Evolutionary conservation across 2,888 invertebrate genomes (phyloP).

Genomic region (Sphaerophoria rueppellii): DNA sequence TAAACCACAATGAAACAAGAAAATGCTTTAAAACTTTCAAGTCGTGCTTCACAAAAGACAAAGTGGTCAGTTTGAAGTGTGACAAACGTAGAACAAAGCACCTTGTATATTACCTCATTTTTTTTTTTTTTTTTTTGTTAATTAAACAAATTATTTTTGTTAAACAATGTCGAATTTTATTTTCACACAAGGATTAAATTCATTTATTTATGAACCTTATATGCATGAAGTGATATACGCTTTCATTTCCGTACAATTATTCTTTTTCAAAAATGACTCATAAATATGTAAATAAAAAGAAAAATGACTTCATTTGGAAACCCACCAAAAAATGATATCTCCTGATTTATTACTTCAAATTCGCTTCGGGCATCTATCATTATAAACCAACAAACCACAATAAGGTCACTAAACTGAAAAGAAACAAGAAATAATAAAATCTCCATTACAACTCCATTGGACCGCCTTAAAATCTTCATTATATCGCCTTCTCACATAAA

Average conservation of each 20-base stretch:
- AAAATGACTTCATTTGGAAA: neutral
- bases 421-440: neutral
- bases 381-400: conserved; percentile 3
- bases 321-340: neutral
- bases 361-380: conserved; percentile 1
- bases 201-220: no score
- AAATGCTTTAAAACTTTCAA: no score
- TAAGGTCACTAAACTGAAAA: conserved; percentile 16
- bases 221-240: no score
- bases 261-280: neutral
- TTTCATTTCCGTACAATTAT: neutral
- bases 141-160: no score
- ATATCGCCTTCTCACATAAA: conserved; percentile 39
- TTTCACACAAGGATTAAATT: no score
- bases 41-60: no score
- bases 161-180: no score
- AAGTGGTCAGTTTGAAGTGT: no score
- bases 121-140: no score
- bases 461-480: conserved; percentile 20
- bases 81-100: no score
- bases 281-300: neutral
- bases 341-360: conserved; percentile 26
- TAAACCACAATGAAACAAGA: no score
- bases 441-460: conserved; percentile 17
- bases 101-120: no score